Conservation (phyloP, 2,113 vertebrate species). For the Pagrus major region DNA sequence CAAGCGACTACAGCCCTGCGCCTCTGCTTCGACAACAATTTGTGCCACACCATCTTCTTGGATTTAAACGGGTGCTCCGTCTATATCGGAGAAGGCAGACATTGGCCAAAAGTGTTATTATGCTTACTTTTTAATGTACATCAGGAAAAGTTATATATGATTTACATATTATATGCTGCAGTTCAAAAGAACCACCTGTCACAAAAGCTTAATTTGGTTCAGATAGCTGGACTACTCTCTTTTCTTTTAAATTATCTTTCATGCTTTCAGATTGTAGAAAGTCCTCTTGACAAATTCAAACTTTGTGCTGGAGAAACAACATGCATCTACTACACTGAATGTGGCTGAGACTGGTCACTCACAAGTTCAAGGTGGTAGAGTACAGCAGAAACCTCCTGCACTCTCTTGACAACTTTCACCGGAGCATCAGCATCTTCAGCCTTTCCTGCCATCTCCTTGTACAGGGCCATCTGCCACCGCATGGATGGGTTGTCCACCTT, state of each 20-base stretch:
- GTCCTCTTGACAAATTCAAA: neutral
- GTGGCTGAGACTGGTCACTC: conserved; percentile 16
- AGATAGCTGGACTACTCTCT: too few relatives aligned
- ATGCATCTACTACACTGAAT: neutral
- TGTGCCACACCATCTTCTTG: conserved; percentile 97
- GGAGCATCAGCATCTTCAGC: conserved; percentile 91
- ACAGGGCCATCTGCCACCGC: conserved; percentile 96
- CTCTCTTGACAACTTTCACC: conserved; percentile 91
- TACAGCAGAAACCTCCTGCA: conserved; percentile 93
- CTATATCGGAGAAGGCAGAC: conserved; percentile 67
- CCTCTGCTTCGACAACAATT: conserved; percentile 94
- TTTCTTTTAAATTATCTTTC: too few relatives aligned
- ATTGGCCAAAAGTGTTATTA: neutral
- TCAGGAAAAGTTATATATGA: neutral
- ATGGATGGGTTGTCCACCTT: conserved; percentile 93
- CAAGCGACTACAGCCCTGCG: conserved; percentile 95
- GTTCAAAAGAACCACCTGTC: too few relatives aligned
- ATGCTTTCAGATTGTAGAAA: too few relatives aligned
- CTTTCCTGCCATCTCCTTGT: conserved; percentile 91
- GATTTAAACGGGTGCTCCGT: conserved; percentile 95
- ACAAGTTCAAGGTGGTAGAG: conserved; percentile 94
- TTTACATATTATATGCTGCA: neutral
- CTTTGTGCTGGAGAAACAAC: neutral
- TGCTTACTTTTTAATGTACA: neutral
- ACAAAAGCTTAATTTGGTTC: too few relatives aligned